Percentiles rank a stretch among this genome's conserved stretches.
Conservation (phyloP, 2,797 vertebrate species). For the Crocidura indochinensis region DNA sequence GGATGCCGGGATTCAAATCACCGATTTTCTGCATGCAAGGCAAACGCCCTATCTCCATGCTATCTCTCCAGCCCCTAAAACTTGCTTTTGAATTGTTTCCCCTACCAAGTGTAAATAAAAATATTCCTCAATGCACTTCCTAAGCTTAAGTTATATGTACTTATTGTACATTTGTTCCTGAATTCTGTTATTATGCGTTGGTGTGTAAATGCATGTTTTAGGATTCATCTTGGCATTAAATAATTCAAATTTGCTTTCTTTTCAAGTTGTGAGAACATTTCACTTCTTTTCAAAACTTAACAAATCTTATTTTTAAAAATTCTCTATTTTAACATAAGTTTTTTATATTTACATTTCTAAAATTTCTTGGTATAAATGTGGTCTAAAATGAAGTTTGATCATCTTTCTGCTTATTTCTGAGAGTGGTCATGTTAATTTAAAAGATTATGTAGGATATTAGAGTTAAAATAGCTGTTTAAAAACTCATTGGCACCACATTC, state of each 20-base stretch:
- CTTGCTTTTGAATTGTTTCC: conserved; percentile 59
- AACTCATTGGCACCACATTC: conserved; percentile 15
- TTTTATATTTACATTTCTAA: conserved; percentile 40
- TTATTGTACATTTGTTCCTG: neutral
- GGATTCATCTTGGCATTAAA: conserved; percentile 31
- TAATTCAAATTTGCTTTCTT: conserved; percentile 52
- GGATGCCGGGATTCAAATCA: too few relatives aligned
- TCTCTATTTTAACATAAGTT: conserved; percentile 19
- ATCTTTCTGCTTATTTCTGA: too few relatives aligned
- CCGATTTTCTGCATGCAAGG: too few relatives aligned
- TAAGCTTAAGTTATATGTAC: neutral
- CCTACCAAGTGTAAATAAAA: conserved; percentile 43
- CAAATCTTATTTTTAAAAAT: conserved; percentile 54
- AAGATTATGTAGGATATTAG: neutral
- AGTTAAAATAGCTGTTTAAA: conserved; percentile 13
- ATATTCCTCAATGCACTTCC: conserved; percentile 7
- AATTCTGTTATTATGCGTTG: neutral
- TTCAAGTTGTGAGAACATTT: conserved; percentile 48
- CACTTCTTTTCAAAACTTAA: conserved; percentile 64
- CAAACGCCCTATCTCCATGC: too few relatives aligned
- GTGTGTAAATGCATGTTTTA: neutral
- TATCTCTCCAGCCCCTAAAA: conserved; percentile 8
- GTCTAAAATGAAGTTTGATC: too few relatives aligned
- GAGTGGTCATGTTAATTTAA: conserved; percentile 24
- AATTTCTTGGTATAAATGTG: neutral